Evolutionary conservation across 2,113 vertebrate genomes (phyloP).

Genomic region (Gambusia affinis): DNA sequence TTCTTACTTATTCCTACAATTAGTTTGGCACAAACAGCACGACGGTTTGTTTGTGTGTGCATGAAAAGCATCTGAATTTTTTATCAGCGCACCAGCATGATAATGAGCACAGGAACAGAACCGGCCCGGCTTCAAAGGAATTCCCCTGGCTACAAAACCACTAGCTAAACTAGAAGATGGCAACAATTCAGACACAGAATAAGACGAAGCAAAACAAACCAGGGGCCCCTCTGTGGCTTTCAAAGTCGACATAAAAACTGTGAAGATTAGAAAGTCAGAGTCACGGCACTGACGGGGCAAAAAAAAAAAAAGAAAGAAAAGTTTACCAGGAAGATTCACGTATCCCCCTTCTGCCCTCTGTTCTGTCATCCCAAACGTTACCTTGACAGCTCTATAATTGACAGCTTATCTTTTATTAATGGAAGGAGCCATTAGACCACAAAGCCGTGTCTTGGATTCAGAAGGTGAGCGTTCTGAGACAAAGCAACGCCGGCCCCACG

Average conservation of each 20-base stretch:
- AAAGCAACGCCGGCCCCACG: constrained; percentile 30
- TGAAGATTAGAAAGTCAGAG: neutral
- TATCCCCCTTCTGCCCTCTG: constrained; percentile 1
- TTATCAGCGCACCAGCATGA: constrained; percentile 44
- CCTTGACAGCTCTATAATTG: constrained; percentile 69
- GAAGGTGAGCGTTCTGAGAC: constrained; percentile 29
- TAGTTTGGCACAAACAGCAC: constrained; percentile 23
- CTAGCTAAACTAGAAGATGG: neutral
- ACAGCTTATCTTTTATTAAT: constrained; percentile 78
- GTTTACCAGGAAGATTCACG: neutral
- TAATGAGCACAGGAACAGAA: constrained; percentile 50
- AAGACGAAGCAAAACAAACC: neutral
- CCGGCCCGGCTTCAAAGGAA: constrained; percentile 31
- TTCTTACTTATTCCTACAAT: neutral
- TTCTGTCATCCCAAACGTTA: constrained; percentile 13
- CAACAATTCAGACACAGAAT: neutral
- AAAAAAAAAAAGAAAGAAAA: neutral
- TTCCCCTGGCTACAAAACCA: neutral
- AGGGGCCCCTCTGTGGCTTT: neutral
- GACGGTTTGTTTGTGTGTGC: neutral
- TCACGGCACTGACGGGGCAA: neutral
- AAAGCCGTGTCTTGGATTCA: constrained; percentile 20
- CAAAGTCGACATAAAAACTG: constrained; percentile 7
- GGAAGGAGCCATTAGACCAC: constrained; percentile 55
- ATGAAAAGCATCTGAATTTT: constrained; percentile 29